A percentile compares a stretch with the other conserved stretches of the same genome.
These are phyloP conservation scores for Cavia aperea DNA, from an alignment of 2,113 vertebrate species.

Conservation along the genomic window DNA sequence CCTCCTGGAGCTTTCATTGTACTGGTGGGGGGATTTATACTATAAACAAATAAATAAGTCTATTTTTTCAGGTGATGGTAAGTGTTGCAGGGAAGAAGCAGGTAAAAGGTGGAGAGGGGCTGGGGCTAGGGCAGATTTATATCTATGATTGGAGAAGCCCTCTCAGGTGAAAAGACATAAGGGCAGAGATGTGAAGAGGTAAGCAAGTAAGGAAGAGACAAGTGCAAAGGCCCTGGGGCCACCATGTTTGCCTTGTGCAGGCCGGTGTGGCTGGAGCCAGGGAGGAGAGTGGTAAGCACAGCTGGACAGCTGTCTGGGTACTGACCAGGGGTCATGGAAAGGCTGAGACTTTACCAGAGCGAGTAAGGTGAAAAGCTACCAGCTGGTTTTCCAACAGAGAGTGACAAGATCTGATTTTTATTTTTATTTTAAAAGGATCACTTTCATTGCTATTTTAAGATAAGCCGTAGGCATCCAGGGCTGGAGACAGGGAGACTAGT, in stretches of 20 bases:
- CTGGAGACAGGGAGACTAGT: not conserved
- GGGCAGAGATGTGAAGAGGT: not conserved
- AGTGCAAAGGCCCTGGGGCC: not conserved
- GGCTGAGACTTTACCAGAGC: not conserved
- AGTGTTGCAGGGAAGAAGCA: not conserved
- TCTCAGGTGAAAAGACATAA: not conserved
- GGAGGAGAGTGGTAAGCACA: not conserved
- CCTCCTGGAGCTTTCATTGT: not conserved
- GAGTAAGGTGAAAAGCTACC: not conserved
- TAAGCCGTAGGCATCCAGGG: not conserved
- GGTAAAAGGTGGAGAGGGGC: not conserved
- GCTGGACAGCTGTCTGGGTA: not conserved
- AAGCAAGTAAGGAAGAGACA: not conserved
- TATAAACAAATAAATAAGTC: not conserved
- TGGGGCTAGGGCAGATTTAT: not conserved
- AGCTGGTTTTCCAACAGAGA: not conserved
- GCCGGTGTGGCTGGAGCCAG: not conserved
- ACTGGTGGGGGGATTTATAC: not conserved
- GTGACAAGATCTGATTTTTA: not conserved
- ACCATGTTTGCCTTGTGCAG: not conserved
- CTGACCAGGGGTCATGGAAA: not conserved
- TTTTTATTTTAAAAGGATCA: constrained; percentile 20
- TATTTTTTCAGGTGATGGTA: not conserved
- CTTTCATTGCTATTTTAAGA: constrained; percentile 20
- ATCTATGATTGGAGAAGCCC: not conserved